phyloP scores from a whole-genome alignment of 2,797 vertebrate species.

The Hippoglossus hippoglossus region DNA sequence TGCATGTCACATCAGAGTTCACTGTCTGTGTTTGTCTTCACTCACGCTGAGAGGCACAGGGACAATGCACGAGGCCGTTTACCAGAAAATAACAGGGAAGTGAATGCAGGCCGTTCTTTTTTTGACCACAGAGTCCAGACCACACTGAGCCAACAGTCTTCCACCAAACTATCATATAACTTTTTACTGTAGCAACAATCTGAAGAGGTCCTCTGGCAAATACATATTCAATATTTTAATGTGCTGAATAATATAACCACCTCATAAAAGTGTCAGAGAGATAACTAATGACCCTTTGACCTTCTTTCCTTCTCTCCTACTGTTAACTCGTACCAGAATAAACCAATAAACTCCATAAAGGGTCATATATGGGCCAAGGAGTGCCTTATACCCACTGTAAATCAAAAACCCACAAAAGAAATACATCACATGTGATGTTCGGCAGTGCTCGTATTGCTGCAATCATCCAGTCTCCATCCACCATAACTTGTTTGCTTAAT shows the following conservation, averaged over 20 bases:
- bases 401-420: constrained; percentile 59
- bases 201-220: constrained; percentile 23
- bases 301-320: not conserved
- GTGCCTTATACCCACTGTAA: constrained; percentile 40
- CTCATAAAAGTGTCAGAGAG: constrained; percentile 23
- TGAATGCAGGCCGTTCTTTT: constrained; percentile 30
- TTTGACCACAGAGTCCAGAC: constrained; percentile 38
- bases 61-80: constrained; percentile 49
- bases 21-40: constrained; percentile 64
- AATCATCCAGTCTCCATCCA: constrained; percentile 24
- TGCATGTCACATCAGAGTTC: constrained; percentile 39
- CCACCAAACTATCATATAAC: not conserved
- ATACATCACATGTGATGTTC: constrained; percentile 10
- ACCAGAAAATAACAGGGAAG: constrained; percentile 51
- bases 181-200: constrained; percentile 30
- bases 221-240: constrained; percentile 17
- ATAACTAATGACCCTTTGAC: constrained; percentile 14
- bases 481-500: constrained; percentile 61
- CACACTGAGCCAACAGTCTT: constrained; percentile 29
- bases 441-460: constrained; percentile 33
- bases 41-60: constrained; percentile 38
- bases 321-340: constrained; percentile 9
- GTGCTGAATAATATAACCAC: constrained; percentile 25
- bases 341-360: constrained; percentile 21
- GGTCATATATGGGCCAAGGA: constrained; percentile 40